Evolutionary conservation across 2,888 invertebrate genomes (phyloP), one percentile per base, ranked within the genome.

Genomic region (Eupithecia dodoneata): DNA sequence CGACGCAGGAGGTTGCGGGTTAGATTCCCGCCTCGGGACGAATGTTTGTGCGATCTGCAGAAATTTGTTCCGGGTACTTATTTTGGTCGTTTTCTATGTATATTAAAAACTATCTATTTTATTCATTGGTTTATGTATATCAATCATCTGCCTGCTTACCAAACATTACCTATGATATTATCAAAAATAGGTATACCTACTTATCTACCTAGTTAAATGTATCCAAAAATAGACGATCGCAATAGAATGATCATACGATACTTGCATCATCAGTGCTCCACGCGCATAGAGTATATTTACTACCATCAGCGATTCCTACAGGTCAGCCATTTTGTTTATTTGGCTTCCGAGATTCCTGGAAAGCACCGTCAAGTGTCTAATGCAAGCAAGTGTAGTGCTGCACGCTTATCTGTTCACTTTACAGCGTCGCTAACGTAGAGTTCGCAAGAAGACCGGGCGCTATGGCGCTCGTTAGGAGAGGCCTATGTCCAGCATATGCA

Each of bases 291-390:
- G 81, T 85, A 84, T 86, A 86, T 89, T 87, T 87, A 86, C 85
- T 84, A 80, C 78, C 81, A 86, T 89, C 89, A 91, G 88, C 89
- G 83, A 77, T 87, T 83, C 81, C 78, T 79, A 72, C 79, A 80
- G 85, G 87, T 88, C 85, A 87, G 80, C 45, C 82, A 82, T 85
- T 86, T 83, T 81, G 83, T 84, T 87, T 87, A 86, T 85, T 89
- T 86, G 85, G 84, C 89, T 89, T 88, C 89, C 88, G 86, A 84
- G 87, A 86, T 92, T 90, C 90, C 86, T 82, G 85, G 92, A 91
- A 92, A 88, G 83, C 87, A 78, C 82, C 81, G 86, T 63, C 77
- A 72, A 70, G 71, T 73, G 71, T 75, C 71, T 72, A 77, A 80
- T 82, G 81, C 82, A 77, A 80, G 75, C 71, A n/a, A 44, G 67